Percentiles rank a stretch among this genome's conserved stretches.
Evolutionary conservation across 2,113 vertebrate genomes (phyloP).

Genomic region (Grallaria varia): DNA sequence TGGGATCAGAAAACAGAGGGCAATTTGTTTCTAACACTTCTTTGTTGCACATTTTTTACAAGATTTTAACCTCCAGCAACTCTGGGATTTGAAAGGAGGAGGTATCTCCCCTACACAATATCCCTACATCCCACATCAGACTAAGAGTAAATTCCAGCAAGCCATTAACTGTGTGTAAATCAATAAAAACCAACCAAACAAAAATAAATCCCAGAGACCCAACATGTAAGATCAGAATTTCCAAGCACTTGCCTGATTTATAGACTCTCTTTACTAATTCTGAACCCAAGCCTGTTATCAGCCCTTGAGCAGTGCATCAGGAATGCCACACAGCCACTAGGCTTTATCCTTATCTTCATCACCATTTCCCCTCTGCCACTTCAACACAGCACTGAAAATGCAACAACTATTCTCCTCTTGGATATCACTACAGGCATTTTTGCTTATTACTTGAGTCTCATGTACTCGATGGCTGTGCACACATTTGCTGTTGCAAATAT

Average conservation of each 20-base stretch:
- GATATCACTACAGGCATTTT: not conserved
- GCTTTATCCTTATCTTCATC: conserved; percentile 2
- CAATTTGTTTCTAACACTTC: not conserved
- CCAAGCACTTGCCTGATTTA: conserved; percentile 30
- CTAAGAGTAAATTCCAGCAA: conserved; percentile 44
- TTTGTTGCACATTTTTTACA: conserved; percentile 14
- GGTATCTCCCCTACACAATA: not conserved
- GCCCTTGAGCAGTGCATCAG: not conserved
- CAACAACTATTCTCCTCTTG: not conserved
- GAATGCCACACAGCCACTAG: not conserved
- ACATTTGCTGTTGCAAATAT: not conserved
- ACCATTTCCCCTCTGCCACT: not conserved
- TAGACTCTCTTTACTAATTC: not conserved
- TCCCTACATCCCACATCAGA: conserved; percentile 46
- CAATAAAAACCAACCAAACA: conserved; percentile 47
- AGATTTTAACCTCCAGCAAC: conserved; percentile 28
- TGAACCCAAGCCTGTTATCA: not conserved
- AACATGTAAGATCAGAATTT: conserved; percentile 25
- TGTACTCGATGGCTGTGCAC: not conserved
- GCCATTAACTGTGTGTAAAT: conserved; percentile 30
- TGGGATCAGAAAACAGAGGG: not conserved
- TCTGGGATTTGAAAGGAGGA: conserved; percentile 15
- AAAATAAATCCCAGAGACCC: conserved; percentile 48
- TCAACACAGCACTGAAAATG: not conserved
- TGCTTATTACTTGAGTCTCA: not conserved